Base-by-base conservation (phyloP, 2,113 vertebrate genomes). In the Tachysurus vachellii region DNA sequence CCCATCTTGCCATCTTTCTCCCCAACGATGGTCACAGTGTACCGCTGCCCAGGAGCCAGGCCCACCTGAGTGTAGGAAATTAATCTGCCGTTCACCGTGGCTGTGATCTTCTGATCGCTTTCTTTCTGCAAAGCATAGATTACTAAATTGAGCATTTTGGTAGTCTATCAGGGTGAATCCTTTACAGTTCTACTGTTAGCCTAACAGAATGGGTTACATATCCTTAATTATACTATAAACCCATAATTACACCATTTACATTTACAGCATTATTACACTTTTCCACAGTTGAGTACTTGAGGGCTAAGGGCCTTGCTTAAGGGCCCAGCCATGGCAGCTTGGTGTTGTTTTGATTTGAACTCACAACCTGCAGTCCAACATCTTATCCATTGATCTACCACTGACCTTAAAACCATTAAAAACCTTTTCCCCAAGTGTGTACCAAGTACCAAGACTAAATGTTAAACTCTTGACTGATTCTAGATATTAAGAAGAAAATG, bases 41-140 rank as follows among this genome's bases (percentile, higher is more conserved):
- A 96, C 66, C 92, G 90, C 91, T 96, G 94, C 11, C 95, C 95
- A 0, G 95, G 89, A 0, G 93, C 95, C 88, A 96, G 90, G 0
- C 96, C 95, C 0, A 81, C 92, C 90, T 95, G 95, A 12, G 90
- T 93, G 91, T 92, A 96, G 75, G 77, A 82, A 82, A 76, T 93
- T 54, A 90, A 82, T 13, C 88, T 26, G 31, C 96, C 94, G 0
- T 88, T 89, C 86, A 95, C 90, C 31, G 85, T 90, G 0, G 80
- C 56, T 0, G 70, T 86, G 13, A 95, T 87, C 21, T 92, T 87
- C 26, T 93, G 93, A 73, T 94, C 92, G 0, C 85, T 86, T 59
- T 95, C 93, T 83, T 95, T 94, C 95, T 96, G 93, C 84, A 47
- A 28, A 64, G 19, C 17, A 56, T 26, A 83, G 57, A 86, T 26